A percentile compares a stretch with the other conserved stretches of the same genome.
These are phyloP conservation scores for Glomeris marginata DNA, from an alignment of 2,888 invertebrate genomes.

Conservation along the genomic window DNA sequence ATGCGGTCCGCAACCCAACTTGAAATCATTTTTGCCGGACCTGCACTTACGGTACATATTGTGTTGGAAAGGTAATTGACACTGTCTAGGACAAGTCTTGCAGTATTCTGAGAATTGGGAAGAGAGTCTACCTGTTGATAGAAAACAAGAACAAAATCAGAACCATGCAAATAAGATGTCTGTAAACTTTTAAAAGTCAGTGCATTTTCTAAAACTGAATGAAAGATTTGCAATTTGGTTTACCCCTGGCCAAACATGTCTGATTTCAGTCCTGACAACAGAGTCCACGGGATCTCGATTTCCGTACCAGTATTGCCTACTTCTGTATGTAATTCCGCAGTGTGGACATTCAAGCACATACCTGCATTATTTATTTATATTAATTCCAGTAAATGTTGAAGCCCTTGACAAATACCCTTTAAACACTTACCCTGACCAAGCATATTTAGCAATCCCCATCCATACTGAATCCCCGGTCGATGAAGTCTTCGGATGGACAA, in stretches of 20 bases:
- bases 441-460: constrained; percentile 54
- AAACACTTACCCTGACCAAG: constrained; percentile 51
- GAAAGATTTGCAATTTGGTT: constrained; percentile 2
- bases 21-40: constrained; percentile 50
- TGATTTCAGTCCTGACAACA: constrained; percentile 48
- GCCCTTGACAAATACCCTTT: neutral
- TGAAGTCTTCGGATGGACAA: constrained; percentile 41
- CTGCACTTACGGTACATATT: constrained; percentile 47
- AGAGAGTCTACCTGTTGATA: constrained; percentile 23
- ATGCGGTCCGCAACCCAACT: constrained; percentile 63
- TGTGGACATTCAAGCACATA: constrained; percentile 57
- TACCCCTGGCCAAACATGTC: constrained; percentile 50
- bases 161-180: neutral
- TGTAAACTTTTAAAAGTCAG: constrained; percentile 4
- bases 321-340: constrained; percentile 55
- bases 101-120: constrained; percentile 40
- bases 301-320: constrained; percentile 65
- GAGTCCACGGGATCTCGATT: constrained; percentile 55
- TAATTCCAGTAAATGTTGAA: neutral
- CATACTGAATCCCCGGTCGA: constrained; percentile 40
- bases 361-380: constrained; percentile 20
- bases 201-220: neutral
- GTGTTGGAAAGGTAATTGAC: constrained; percentile 46
- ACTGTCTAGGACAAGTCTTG: constrained; percentile 48
- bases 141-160: constrained; percentile 5